Percentiles rank a stretch among this genome's conserved stretches.
These are phyloP conservation scores for Menidia beryllina DNA, from an alignment of 2,113 vertebrate genomes.

Conservation along the genomic window DNA sequence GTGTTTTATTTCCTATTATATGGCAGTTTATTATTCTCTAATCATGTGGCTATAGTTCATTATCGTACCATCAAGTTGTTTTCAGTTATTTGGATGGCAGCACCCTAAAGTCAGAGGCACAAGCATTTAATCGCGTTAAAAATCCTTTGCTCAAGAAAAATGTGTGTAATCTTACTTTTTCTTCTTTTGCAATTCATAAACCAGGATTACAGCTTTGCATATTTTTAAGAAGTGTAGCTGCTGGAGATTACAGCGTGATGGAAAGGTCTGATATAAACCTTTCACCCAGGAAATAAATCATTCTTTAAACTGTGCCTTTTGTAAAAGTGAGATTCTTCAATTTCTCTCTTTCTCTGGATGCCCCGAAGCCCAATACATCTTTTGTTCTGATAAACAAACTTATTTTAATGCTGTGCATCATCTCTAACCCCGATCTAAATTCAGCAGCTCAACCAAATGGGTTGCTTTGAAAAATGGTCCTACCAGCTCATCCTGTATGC, in stretches of 20 bases:
- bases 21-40: too few species aligned
- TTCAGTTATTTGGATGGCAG: neutral
- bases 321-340: conserved; percentile 8
- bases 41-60: neutral
- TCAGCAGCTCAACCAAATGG: conserved; percentile 21
- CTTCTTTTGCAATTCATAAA: neutral
- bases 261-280: neutral
- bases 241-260: conserved; percentile 1
- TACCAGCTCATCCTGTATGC: neutral
- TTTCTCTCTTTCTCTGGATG: conserved; percentile 4
- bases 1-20: neutral
- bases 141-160: neutral
- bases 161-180: neutral
- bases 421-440: conserved; percentile 27
- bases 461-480: conserved; percentile 32
- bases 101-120: too few species aligned
- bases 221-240: neutral
- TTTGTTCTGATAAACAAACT: conserved; percentile 5
- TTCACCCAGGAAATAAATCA: neutral
- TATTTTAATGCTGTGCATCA: conserved; percentile 1
- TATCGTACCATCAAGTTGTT: neutral
- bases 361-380: neutral
- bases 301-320: neutral
- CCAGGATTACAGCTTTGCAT: neutral
- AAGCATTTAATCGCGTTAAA: neutral